Conservation (phyloP, 2,797 vertebrate species). For the Neosalanx taihuensis region DNA sequence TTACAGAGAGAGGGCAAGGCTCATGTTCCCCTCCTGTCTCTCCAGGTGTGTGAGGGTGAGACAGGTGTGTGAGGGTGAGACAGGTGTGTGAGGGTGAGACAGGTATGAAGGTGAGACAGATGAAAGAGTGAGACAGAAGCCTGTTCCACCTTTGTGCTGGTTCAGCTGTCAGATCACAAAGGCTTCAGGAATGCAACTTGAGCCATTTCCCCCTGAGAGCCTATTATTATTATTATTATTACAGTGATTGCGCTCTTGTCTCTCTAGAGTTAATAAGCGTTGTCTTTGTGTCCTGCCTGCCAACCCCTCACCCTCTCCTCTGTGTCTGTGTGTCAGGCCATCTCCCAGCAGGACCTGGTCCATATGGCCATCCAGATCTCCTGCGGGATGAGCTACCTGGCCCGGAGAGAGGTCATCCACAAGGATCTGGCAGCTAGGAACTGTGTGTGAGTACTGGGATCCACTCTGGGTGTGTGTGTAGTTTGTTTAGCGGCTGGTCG, state of each 20-base stretch:
- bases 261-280: too few species aligned
- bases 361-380: slow-evolving; percentile 99
- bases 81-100: too few species aligned
- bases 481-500: too few species aligned
- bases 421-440: slow-evolving; percentile 97
- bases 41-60: not conserved
- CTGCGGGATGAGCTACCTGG: slow-evolving; percentile 98
- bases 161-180: too few species aligned
- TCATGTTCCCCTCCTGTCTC: not conserved
- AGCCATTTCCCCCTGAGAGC: too few species aligned
- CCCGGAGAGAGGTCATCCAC: slow-evolving; percentile 96
- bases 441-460: slow-evolving; percentile 87
- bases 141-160: not conserved
- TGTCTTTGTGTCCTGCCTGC: not conserved
- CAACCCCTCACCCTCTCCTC: too few species aligned
- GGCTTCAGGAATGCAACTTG: too few species aligned
- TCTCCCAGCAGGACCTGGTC: slow-evolving; percentile 97
- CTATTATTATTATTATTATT: too few species aligned
- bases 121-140: not conserved
- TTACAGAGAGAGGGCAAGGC: slow-evolving; percentile 12
- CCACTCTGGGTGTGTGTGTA: not conserved
- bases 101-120: too few species aligned
- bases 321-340: slow-evolving; percentile 74
- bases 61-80: not conserved
- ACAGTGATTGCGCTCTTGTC: too few species aligned